Conservation (phyloP, 2,888 invertebrate genomes). For the Ypsolopha sequella region DNA sequence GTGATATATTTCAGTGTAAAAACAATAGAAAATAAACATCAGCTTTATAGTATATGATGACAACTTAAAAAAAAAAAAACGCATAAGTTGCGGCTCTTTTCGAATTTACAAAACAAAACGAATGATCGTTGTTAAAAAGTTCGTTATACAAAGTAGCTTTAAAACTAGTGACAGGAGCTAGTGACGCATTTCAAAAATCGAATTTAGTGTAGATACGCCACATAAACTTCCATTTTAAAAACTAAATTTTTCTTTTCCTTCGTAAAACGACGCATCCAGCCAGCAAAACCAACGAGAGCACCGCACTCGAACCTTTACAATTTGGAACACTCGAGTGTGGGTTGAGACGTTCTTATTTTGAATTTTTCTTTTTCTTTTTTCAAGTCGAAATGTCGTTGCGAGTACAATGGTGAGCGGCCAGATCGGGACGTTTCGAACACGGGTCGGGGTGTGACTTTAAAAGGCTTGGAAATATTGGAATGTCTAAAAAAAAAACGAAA, state of each 20-base stretch:
- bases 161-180: too few species aligned
- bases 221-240: not conserved
- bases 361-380: not conserved
- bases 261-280: not conserved
- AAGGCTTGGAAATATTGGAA: not conserved
- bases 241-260: not conserved
- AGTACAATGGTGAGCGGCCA: conserved; percentile 1
- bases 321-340: conserved; percentile 32
- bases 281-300: not conserved
- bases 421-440: not conserved
- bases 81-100: too few species aligned
- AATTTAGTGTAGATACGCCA: too few species aligned
- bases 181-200: too few species aligned
- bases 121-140: too few species aligned
- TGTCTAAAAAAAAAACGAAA: not conserved
- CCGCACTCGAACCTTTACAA: conserved; percentile 27
- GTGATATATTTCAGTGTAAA: too few species aligned
- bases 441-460: not conserved
- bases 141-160: too few species aligned
- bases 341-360: conserved; percentile 8
- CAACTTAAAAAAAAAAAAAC: too few species aligned
- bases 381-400: conserved; percentile 4
- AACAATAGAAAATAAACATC: too few species aligned
- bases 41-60: too few species aligned
- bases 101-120: too few species aligned